These are phyloP conservation scores for Elephas maximus DNA, from an alignment of 2,113 vertebrate species.

Conservation along the genomic window DNA sequence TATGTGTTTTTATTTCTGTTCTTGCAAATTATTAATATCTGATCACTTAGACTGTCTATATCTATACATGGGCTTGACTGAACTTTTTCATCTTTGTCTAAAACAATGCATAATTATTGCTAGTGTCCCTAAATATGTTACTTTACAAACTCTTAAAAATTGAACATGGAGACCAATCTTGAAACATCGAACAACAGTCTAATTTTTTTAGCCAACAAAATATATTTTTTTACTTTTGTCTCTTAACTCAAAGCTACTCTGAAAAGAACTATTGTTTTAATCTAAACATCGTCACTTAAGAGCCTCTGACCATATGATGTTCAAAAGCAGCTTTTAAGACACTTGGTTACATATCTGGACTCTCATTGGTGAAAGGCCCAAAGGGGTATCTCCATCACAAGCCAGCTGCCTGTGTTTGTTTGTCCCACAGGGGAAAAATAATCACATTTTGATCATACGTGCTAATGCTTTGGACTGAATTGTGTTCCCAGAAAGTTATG, in stretches of 20 bases:
- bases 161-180: not conserved
- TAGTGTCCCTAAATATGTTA: not conserved
- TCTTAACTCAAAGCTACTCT: not conserved
- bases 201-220: not conserved
- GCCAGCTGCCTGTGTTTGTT: not conserved
- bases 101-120: not conserved
- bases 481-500: no score
- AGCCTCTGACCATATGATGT: not conserved
- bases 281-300: not conserved
- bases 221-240: not conserved
- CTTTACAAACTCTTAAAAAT: not conserved
- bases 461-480: no score
- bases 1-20: not conserved
- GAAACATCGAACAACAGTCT: not conserved
- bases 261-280: not conserved
- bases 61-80: not conserved
- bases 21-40: not conserved
- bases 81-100: not conserved
- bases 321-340: not conserved
- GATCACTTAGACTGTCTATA: rapidly evolving
- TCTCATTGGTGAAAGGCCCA: not conserved
- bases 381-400: not conserved
- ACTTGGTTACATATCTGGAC: not conserved
- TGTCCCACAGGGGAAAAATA: not conserved
- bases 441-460: rapidly evolving